phyloP scores from a whole-genome alignment of 2,797 vertebrate species.

The Euthynnus affinis region DNA sequence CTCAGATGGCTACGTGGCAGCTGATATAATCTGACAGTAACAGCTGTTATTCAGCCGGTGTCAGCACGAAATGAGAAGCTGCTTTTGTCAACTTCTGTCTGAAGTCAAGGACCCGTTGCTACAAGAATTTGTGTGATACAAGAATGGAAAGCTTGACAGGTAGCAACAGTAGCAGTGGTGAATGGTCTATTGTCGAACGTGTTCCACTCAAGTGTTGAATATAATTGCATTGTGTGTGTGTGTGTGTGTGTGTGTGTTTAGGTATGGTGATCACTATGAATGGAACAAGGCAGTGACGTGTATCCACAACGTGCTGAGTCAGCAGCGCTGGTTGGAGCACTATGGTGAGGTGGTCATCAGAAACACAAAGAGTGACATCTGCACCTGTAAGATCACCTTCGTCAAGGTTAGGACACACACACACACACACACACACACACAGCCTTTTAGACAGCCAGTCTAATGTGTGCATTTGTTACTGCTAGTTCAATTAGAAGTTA shows the following conservation, averaged over 20 bases:
- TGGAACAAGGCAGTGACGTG: conserved; percentile 97
- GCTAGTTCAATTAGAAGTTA: background rate
- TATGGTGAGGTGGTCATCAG: conserved; percentile 94
- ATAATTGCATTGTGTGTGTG: background rate
- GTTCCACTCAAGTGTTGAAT: background rate
- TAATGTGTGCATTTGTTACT: background rate
- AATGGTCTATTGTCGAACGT: too few species aligned
- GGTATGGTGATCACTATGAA: conserved; percentile 93
- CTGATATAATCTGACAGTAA: too few species aligned
- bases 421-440: too few species aligned
- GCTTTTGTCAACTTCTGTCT: too few species aligned
- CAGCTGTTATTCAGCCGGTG: too few species aligned
- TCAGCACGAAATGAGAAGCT: too few species aligned
- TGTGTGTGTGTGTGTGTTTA: conserved; percentile 56
- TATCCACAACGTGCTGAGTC: conserved; percentile 94
- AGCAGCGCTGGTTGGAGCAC: conserved; percentile 94
- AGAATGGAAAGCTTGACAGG: too few species aligned
- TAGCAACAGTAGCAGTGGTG: background rate
- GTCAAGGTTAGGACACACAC: conserved; percentile 87
- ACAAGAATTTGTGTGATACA: too few species aligned
- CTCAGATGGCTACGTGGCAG: too few species aligned
- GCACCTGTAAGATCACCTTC: conserved; percentile 94
- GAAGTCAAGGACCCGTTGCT: too few species aligned
- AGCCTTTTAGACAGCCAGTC: background rate
- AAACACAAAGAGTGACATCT: conserved; percentile 87